Percentiles rank a stretch among this genome's conserved stretches.
Evolutionary conservation across 2,113 vertebrate species (phyloP).

Genomic region (Glareola pratincola): DNA sequence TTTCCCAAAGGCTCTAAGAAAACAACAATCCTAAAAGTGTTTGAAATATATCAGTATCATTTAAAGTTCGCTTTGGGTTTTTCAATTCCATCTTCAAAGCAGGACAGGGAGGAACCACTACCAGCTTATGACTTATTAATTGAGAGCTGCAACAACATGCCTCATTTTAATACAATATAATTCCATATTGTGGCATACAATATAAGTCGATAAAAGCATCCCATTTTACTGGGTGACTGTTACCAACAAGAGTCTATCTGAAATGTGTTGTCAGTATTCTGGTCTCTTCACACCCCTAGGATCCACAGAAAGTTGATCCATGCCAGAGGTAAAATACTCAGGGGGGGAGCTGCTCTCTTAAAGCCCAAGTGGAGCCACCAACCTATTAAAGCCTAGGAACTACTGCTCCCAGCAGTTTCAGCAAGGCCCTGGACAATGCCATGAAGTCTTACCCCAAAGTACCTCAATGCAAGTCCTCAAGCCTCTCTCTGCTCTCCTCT

Average conservation of each 20-base stretch:
- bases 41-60: background rate
- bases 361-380: background rate
- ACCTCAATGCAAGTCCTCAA: background rate
- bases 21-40: background rate
- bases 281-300: background rate
- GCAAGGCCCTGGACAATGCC: background rate
- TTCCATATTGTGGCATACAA: background rate
- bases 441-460: background rate
- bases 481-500: background rate
- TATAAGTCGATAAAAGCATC: background rate
- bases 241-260: background rate
- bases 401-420: background rate
- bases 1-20: background rate
- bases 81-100: background rate
- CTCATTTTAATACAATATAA: background rate
- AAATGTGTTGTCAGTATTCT: background rate
- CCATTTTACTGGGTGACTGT: background rate
- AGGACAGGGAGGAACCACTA: background rate
- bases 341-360: background rate
- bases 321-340: background rate
- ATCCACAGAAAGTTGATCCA: background rate
- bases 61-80: background rate
- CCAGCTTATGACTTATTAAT: background rate
- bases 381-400: background rate
- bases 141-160: background rate